A percentile compares a stretch with the other conserved stretches of the same genome.
phyloP scores from a whole-genome alignment of 2,797 vertebrate genomes.

The Hylomyscus alleni region DNA sequence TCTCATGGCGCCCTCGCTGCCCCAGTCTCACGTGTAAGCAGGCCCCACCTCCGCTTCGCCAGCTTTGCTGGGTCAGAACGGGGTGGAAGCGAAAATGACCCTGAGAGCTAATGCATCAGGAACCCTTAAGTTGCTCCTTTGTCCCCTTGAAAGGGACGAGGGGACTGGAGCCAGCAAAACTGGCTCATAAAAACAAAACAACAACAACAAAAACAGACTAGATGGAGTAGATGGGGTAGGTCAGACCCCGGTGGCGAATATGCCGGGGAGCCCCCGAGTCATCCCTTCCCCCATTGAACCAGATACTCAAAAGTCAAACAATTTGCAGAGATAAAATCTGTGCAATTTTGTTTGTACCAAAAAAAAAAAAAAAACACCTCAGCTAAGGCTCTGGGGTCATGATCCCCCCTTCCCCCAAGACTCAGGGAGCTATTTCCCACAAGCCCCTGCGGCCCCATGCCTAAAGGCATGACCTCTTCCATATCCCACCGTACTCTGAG shows the following conservation, averaged over 20 bases:
- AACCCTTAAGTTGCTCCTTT: neutral
- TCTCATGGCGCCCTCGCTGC: conserved; percentile 83
- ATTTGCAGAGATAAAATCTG: conserved; percentile 56
- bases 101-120: accelerated
- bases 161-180: neutral
- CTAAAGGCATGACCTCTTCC: neutral
- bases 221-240: accelerated
- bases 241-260: conserved; percentile 36
- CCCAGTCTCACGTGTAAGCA: conserved; percentile 85
- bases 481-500: accelerated
- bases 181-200: neutral
- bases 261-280: neutral
- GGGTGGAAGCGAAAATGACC: neutral
- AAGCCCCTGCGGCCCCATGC: neutral
- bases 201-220: neutral
- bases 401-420: neutral
- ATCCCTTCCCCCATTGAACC: neutral
- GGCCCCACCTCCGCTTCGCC: accelerated
- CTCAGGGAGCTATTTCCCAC: neutral
- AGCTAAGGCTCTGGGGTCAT: neutral
- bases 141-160: conserved; percentile 1
- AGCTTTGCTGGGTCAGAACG: neutral
- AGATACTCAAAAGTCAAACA: neutral
- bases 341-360: no score
- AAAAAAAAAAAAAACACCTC: neutral